Base-by-base conservation (phyloP, 2,113 vertebrate species). In the Protomyctophum bolini region DNA sequence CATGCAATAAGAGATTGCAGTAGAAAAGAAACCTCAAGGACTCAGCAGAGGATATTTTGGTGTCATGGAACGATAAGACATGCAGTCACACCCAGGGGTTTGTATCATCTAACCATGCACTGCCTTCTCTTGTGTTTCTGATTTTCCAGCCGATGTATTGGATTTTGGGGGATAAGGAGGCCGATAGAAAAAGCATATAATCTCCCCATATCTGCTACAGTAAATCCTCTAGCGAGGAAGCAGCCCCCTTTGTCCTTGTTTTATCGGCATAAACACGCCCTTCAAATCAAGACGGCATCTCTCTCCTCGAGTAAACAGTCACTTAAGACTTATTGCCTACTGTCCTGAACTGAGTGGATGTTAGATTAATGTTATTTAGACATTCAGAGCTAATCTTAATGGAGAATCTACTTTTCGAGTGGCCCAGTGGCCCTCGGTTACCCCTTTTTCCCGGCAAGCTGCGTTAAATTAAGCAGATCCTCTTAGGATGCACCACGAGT, bases 241-340 rank as follows among this genome's bases (percentile, higher is more conserved):
- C 71, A 66, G 51, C 8, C 33, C 21, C 64, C 58, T 79, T 75
- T 81, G 72, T 14, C 59, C 66, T 50, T 52, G 28, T 51, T 29
- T 41, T 68, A 57, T 74, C 70, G 64, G 10, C 14, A 14, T 51
- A 67, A 83, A 65, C 66, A 76, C 75, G 79, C 79, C 76, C 82
- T 80, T 70, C 57, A 73, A 82, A 77, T 63, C 52, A 69, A 75
- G 80, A 69, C 50, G 60, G 63, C 76, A 87, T 86, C 80, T 69
- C 60, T 64, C 75, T 75, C 47, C 61, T 51, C 51, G 1, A 58
- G 79, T 85, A 84, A 85, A 89, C 79, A 85, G 63, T 70, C 64
- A 63, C 72, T 82, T 49, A 75, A 72, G 68, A 76, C 58, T 63
- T 54, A 73, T 78, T 86, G 83, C 83, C 83, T 29, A 46, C 72